Evolutionary conservation across 2,888 invertebrate species (phyloP), one percentile per base, ranked within the genome.

Genomic region (Mythimna pallens): DNA sequence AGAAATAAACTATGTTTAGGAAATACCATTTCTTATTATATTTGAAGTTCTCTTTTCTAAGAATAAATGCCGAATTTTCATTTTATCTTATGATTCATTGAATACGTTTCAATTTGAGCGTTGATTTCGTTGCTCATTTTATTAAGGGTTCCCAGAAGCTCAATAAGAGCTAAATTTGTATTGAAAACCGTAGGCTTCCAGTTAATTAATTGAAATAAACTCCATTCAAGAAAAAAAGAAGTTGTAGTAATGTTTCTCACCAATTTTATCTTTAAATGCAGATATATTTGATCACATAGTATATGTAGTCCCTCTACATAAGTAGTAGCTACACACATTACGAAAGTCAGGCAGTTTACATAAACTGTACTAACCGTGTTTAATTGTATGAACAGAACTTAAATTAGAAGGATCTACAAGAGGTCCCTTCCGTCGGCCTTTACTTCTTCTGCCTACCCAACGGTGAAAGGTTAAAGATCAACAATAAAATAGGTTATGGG

Each of bases 381-480:
- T 36, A 52, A 57, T 52, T 62, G 52, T 22, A 55, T 43, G 62
- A 65, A 64, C 40, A 54, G 9, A 67, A 71, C 61, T 65, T 36
- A 65, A 81, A 70, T 79, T 34, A 50, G 47, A 82, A 72, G 57
- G 36, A 61, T 71, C 52, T 62, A 43, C 40, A 71, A 67, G 64
- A 54, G 50, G 22, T 55, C 57, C 50, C 54, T 77, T 64, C 82
- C 82, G 67, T 68, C 57, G 57, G 61, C 67, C 50, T 34, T 55
- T 62, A 71, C 52, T 81, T 65, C 59, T 77, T 67, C 59, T 77
- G 59, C 47, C 57, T 61, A 65, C 63, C 66, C 71, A 66, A 55
- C 54, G 34, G 65, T 55, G 30, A 62, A 77, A 82, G 59, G 71
- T 75, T 69, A 66, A 73, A 80, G 81, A 69, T 67, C 66, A 70